These are phyloP conservation scores for Halocaridina rubra DNA, from an alignment of 2,888 invertebrate genomes.

Conservation along the genomic window DNA sequence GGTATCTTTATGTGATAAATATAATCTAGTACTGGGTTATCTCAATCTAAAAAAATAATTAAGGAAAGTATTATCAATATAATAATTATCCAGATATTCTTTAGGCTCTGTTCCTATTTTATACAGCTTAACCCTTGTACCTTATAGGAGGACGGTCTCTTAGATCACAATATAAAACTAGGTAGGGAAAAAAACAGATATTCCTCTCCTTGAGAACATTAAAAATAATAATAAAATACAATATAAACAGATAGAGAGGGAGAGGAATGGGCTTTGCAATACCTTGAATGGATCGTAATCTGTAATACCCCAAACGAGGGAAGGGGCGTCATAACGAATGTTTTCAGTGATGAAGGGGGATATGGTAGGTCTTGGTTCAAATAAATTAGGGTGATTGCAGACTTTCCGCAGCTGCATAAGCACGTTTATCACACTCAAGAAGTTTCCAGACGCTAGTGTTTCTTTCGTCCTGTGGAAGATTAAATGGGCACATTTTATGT, in stretches of 20 bases:
- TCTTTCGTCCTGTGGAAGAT: slow-evolving; percentile 86
- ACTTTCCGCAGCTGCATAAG: slow-evolving; percentile 97
- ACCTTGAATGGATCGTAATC: slow-evolving; percentile 83
- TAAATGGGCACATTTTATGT: too few species aligned
- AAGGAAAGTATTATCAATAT: too few species aligned
- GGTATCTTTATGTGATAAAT: too few species aligned
- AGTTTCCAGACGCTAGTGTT: slow-evolving; percentile 91
- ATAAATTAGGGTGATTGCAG: slow-evolving; percentile 97
- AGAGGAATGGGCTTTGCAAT: too few species aligned
- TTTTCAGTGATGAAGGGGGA: slow-evolving; percentile 93
- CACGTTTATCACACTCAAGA: slow-evolving; percentile 94
- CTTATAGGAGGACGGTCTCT: too few species aligned
- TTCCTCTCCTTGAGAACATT: background rate
- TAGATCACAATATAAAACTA: too few species aligned
- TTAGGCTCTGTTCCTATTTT: too few species aligned
- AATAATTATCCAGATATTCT: too few species aligned
- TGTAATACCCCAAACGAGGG: slow-evolving; percentile 77
- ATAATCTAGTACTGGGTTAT: too few species aligned
- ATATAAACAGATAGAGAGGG: background rate
- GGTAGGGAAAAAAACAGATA: background rate
- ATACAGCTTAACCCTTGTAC: too few species aligned
- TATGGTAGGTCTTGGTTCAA: slow-evolving; percentile 93
- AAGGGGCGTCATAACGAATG: slow-evolving; percentile 78
- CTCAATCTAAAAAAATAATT: too few species aligned
- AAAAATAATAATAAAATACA: background rate